These are phyloP conservation scores for Nymphalis polychloros DNA, from an alignment of 2,888 invertebrate genomes.

Conservation along the genomic window DNA sequence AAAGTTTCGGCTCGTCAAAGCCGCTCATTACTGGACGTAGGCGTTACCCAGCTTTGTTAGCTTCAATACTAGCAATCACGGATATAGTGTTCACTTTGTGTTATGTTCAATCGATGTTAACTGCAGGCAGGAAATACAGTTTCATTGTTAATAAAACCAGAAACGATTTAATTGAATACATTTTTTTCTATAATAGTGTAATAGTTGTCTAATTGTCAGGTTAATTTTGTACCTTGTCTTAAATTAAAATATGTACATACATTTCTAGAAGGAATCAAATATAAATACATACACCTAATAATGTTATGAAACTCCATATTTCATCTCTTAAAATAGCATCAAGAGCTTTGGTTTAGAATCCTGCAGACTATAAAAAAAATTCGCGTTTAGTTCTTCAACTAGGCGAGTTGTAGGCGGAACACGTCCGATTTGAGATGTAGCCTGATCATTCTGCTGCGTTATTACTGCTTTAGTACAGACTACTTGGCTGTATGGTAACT, in stretches of 20 bases:
- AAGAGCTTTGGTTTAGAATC: background rate
- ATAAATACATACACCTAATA: too few species aligned
- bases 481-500: constrained; percentile 27
- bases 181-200: too few species aligned
- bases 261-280: too few species aligned
- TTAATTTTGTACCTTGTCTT: too few species aligned
- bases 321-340: constrained; percentile 12
- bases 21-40: constrained; percentile 30
- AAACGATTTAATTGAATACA: too few species aligned
- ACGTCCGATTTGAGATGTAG: constrained; percentile 28
- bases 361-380: constrained; percentile 7
- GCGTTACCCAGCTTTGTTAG: constrained; percentile 33
- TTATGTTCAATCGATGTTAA: constrained; percentile 26
- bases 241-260: too few species aligned
- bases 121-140: background rate
- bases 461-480: constrained; percentile 17
- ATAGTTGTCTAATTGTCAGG: too few species aligned
- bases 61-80: constrained; percentile 33
- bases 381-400: constrained; percentile 5
- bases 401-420: constrained; percentile 26
- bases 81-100: constrained; percentile 24
- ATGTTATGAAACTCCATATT: background rate
- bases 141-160: background rate
- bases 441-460: constrained; percentile 19
- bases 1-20: constrained; percentile 22